Base-by-base conservation (phyloP, 2,888 invertebrate genomes). In the Helicoverpa assulta region DNA sequence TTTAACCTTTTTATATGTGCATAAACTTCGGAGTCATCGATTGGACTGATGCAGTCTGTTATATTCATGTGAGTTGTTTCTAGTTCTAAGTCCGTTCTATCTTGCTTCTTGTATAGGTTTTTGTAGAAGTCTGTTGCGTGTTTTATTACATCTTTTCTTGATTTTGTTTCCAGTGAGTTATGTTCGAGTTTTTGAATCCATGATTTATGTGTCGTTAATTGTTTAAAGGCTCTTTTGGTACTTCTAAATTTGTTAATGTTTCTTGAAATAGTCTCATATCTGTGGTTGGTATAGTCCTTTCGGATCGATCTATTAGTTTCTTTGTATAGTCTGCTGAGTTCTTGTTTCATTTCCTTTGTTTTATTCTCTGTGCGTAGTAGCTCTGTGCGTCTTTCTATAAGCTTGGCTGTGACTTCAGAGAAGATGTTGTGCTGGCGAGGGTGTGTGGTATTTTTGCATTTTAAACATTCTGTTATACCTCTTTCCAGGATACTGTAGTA, bases 191-290 rank as follows among this genome's bases (percentile, higher is more conserved):
- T 68, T 53, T 64, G 51, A 29, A 68, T 68, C 67, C 67, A 68
- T 18, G 56, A 26, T 12, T 68, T 68, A 57, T 62, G 52, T 56
- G 62, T 68, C 18, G 62, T 68, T 51, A 67, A n/a, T 59, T 72
- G 64, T 55, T 69, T 75, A 16, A 52, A 68, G 6, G 68, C 69
- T 68, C 55, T 76, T 73, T 74, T 78, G 6, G 54, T 18, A 53
- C 74, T 77, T 66, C 72, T 68, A 56, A 67, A 67, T 43, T 69
- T 73, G 3, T 59, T 78, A 2, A 78, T 57, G 56, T 78, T 74
- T 61, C 43, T 78, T 68, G 63, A 37, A 14, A 80, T 71, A 19
- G 53, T 69, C 29, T 62, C 55, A 1, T 55, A 8, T 55, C 55
- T 55, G 55, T 55, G 33, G n/a, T 55, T 55, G 10, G 16, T 55